These are phyloP conservation scores for Rhipidura dahli DNA, from an alignment of 2,113 vertebrate species.

Conservation along the genomic window DNA sequence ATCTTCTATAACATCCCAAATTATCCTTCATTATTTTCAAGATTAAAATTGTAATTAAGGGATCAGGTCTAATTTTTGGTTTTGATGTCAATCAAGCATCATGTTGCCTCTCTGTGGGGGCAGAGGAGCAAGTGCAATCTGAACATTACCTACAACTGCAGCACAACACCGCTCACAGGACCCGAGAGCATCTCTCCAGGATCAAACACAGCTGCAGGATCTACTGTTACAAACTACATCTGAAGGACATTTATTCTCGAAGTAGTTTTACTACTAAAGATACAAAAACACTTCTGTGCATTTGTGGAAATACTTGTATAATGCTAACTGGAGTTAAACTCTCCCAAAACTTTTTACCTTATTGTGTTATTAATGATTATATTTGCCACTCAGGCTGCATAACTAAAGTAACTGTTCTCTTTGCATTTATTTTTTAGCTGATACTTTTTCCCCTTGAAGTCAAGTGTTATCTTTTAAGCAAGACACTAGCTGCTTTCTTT, in stretches of 20 bases:
- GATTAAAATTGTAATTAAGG: background rate
- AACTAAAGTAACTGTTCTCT: background rate
- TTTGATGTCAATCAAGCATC: background rate
- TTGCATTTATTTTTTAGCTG: background rate
- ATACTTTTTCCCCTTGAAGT: background rate
- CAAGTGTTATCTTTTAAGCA: slow-evolving; percentile 36
- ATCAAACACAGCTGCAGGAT: background rate
- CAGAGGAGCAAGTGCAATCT: background rate
- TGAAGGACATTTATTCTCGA: background rate
- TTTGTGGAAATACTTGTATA: background rate
- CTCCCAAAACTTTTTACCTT: background rate
- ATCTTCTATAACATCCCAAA: background rate
- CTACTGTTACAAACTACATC: background rate
- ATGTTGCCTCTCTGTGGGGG: background rate
- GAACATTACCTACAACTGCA: background rate
- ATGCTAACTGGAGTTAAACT: background rate
- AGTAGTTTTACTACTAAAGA: background rate
- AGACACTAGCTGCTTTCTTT: slow-evolving; percentile 45
- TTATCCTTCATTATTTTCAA: background rate
- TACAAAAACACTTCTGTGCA: background rate
- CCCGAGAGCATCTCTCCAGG: background rate
- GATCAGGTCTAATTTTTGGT: background rate
- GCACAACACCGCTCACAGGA: background rate
- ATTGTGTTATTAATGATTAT: background rate
- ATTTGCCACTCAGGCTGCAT: background rate